These are phyloP conservation scores for Antheraea pernyi DNA, from an alignment of 1,140 invertebrate genomes.

Conservation along the genomic window DNA sequence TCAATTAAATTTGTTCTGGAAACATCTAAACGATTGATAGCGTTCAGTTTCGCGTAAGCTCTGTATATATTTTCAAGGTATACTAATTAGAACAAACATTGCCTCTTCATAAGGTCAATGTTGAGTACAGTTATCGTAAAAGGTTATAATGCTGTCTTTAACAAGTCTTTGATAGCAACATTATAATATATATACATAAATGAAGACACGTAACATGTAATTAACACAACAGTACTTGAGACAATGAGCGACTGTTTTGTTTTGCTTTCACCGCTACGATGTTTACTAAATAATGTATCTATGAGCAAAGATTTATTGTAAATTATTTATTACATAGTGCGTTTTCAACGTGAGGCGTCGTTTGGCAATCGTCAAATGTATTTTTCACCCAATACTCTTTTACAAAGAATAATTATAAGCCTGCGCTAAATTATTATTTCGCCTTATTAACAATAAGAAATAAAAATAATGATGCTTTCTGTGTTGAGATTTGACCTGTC, in stretches of 20 bases:
- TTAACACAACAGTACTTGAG: slow-evolving; percentile 68
- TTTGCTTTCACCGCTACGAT: slow-evolving; percentile 78
- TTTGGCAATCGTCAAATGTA: slow-evolving; percentile 66
- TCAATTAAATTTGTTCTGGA: too few species aligned
- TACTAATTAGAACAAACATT: neutral
- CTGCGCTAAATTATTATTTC: slow-evolving; percentile 63
- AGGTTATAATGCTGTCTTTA: neutral
- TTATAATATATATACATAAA: neutral
- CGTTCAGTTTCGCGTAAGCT: neutral
- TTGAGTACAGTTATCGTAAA: neutral
- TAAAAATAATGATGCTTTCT: slow-evolving; percentile 59
- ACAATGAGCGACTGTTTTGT: slow-evolving; percentile 68
- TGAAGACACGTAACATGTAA: slow-evolving; percentile 65
- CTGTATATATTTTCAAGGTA: neutral
- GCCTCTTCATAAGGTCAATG: neutral
- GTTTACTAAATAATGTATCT: slow-evolving; percentile 66
- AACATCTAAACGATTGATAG: neutral
- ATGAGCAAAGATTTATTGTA: slow-evolving; percentile 42
- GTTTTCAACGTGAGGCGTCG: slow-evolving; percentile 49
- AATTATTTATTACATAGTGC: slow-evolving; percentile 53
- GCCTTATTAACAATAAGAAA: slow-evolving; percentile 68
- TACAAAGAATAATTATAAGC: slow-evolving; percentile 54
- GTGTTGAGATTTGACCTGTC: slow-evolving; percentile 58
- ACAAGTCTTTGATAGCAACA: slow-evolving; percentile 4
- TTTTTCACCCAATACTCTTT: slow-evolving; percentile 77